Evolutionary conservation across 2,888 invertebrate genomes (phyloP), one percentile per base, ranked within the genome.

Genomic region (Heteromurus nitidus): DNA sequence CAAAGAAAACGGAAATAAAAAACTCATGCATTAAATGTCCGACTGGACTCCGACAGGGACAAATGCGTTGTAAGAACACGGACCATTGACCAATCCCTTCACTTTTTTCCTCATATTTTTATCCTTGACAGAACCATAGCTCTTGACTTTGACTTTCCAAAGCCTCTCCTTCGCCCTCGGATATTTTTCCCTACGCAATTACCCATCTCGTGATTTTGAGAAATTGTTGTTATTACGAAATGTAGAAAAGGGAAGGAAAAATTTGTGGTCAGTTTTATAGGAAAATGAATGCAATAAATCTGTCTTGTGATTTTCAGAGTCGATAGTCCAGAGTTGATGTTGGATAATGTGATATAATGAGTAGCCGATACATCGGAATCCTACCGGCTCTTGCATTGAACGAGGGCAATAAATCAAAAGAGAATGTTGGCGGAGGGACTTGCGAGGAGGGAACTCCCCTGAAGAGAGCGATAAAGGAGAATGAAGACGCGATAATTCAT

Each of bases 401-500:
- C 16, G 73, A 80, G 31, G 47, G 47, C 22, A 50, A 67, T 73
- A 67, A 73, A 80, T 68, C 72, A 58, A 73, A 50, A 13, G 20
- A 64, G 2, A 22, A 53, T 47, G 47, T 24, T 11, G 28, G 18
- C 22, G n/a, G 24, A 13, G 44, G 13, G 13, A 31, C 7, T 22
- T 5, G 16, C 60, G 47, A 73, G 67, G 70, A 67, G 67, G 18
- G 68, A 47, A 73, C 73, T 30, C 65, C 55, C 60, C 58, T 80
- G 67, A 73, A 67, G 67, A n/a, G 68, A 47, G 80, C 73, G 31
- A 47, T 80, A 47, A 80, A 80, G 53, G 80, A 80, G 36, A 72
- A 73, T 53, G 80, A 80, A 60, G 47, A 58, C 60, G 70, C 67
- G 67, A 73, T 80, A 67, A 73, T 80, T 58, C 80, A 80, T 73